Percentiles rank a stretch among this genome's conserved stretches.
Conservation (phyloP, 2,113 vertebrate genomes). For the Triplophysa dalaica region DNA sequence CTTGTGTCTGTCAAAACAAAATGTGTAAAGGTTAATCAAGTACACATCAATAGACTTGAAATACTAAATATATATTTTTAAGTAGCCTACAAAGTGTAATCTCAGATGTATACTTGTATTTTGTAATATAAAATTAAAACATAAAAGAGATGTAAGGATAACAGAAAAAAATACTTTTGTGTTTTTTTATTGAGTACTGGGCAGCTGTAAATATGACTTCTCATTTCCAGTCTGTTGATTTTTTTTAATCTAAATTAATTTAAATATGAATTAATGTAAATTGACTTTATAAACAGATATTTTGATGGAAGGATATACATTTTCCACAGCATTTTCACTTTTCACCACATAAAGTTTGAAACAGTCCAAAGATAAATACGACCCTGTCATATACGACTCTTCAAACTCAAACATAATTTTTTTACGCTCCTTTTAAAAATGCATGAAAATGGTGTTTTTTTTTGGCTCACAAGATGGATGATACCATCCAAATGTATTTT, state of each 20-base stretch:
- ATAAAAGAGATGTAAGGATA: neutral
- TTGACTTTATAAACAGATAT: slow-evolving; percentile 2
- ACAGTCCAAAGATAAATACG: neutral
- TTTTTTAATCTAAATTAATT: neutral
- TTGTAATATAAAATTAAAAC: no score
- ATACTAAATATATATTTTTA: no score
- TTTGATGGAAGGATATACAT: neutral
- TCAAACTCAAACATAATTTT: neutral
- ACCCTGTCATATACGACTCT: neutral
- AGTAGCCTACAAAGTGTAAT: no score
- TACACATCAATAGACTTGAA: no score
- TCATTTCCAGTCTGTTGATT: neutral
- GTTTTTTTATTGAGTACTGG: neutral
- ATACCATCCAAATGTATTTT: neutral
- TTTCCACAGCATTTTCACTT: neutral
- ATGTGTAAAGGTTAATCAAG: neutral
- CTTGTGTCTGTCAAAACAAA: neutral
- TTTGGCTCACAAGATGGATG: slow-evolving; percentile 7
- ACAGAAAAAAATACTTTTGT: neutral
- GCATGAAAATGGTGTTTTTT: neutral
- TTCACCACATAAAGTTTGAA: neutral
- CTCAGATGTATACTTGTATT: no score
- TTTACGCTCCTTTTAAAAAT: neutral
- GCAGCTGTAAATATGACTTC: neutral
- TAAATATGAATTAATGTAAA: slow-evolving; percentile 2